Conservation (phyloP, 2,113 vertebrate species). For the Urocynchramus pylzowi region DNA sequence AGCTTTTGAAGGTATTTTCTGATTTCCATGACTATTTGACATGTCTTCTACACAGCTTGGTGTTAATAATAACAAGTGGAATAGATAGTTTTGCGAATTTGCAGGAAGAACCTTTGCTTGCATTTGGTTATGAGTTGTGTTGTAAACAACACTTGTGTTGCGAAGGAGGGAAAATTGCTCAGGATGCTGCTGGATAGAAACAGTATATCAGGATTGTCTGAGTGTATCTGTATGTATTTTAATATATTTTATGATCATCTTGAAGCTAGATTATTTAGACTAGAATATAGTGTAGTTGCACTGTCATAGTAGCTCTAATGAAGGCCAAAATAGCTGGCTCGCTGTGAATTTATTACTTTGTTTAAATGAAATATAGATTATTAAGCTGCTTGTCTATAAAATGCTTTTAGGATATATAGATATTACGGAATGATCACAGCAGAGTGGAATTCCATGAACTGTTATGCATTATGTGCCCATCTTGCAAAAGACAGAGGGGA, state of each 20-base stretch:
- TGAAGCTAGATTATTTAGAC: not conserved
- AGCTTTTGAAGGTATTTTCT: not conserved
- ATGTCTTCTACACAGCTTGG: not conserved
- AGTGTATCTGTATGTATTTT: not conserved
- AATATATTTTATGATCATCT: not conserved
- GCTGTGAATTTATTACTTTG: not conserved
- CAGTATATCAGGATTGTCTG: not conserved
- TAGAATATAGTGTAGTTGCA: not conserved
- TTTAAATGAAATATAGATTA: not conserved
- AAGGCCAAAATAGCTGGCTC: not conserved
- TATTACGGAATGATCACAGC: not conserved
- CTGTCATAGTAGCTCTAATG: not conserved
- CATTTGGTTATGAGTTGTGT: not conserved
- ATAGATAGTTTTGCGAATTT: not conserved
- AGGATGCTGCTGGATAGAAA: not conserved
- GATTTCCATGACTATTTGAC: too few species aligned
- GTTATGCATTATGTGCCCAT: not conserved
- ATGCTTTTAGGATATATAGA: not conserved
- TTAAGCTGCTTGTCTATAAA: not conserved
- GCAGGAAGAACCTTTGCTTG: not conserved
- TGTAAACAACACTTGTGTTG: not conserved
- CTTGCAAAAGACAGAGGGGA: not conserved
- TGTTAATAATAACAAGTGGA: not conserved
- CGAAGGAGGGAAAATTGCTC: not conserved
- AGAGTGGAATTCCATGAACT: not conserved